Conservation (phyloP, 2,797 vertebrate species). For the Myotis vivesi region DNA sequence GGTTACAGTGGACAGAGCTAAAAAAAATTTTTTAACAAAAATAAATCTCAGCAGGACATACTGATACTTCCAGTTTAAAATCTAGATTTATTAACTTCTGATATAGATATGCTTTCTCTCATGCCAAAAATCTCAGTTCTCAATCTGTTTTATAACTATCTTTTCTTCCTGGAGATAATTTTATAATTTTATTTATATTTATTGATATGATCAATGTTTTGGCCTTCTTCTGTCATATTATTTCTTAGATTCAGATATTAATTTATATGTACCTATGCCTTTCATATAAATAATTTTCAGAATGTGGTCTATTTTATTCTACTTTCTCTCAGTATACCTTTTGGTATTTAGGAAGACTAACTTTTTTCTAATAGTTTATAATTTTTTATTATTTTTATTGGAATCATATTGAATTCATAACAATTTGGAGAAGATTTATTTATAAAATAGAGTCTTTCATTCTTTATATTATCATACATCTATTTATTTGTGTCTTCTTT, state of each 20-base stretch:
- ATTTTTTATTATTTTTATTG: background rate
- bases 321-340: background rate
- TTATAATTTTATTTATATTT: background rate
- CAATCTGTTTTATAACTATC: background rate
- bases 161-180: background rate
- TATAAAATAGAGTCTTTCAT: background rate
- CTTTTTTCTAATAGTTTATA: background rate
- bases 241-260: background rate
- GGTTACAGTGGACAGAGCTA: background rate
- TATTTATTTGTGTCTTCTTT: background rate
- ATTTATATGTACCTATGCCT: background rate
- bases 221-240: background rate
- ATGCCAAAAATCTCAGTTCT: background rate
- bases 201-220: background rate
- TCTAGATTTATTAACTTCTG: background rate
- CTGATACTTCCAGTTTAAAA: background rate
- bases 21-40: background rate
- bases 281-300: background rate
- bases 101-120: background rate
- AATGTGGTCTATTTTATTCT: background rate
- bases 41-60: background rate
- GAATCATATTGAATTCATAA: background rate
- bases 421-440: background rate
- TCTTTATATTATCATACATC: background rate
- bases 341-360: slow-evolving; percentile 1